phyloP scores from a whole-genome alignment of 2,113 vertebrate genomes.

The Xyliphius kryptos region DNA sequence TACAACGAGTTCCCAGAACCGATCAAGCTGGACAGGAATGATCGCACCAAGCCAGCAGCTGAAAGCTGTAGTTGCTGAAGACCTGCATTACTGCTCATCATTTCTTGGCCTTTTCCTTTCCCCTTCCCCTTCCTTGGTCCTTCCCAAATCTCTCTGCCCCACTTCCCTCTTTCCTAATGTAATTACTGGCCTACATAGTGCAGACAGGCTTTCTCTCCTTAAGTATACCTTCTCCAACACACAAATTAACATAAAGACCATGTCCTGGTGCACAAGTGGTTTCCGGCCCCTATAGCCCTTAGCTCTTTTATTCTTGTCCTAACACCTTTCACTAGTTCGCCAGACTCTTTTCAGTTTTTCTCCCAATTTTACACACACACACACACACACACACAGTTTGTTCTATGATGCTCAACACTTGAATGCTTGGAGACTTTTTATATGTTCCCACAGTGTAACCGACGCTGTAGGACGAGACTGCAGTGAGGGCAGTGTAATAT shows the following conservation, averaged over 20 bases:
- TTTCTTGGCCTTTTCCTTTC: conserved; percentile 49
- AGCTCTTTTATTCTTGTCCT: conserved; percentile 15
- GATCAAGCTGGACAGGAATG: conserved; percentile 95
- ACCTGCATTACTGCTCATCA: conserved; percentile 60
- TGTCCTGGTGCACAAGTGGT: conserved; percentile 21
- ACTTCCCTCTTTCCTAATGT: conserved; percentile 44
- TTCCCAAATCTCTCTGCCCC: conserved; percentile 49
- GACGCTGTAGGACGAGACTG: conserved; percentile 24
- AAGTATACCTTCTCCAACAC: conserved; percentile 28
- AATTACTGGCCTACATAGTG: conserved; percentile 47
- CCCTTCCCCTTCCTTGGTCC: conserved; percentile 52
- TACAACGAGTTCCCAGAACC: conserved; percentile 98
- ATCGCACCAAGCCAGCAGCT: conserved; percentile 81
- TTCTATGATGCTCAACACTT: conserved; percentile 36
- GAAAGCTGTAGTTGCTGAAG: conserved; percentile 95
- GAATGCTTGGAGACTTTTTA: conserved; percentile 42
- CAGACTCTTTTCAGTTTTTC: neutral
- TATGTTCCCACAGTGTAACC: conserved; percentile 24
- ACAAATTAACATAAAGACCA: neutral
- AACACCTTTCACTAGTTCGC: conserved; percentile 16
- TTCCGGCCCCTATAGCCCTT: conserved; percentile 14
- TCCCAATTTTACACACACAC: neutral
- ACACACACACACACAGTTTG: conserved; percentile 2
- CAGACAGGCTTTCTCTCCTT: conserved; percentile 37
- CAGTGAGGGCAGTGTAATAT: conserved; percentile 25